Percentiles rank a stretch among this genome's conserved stretches.
Evolutionary conservation across 2,113 vertebrate species (phyloP).

Genomic region (Proteles cristata): DNA sequence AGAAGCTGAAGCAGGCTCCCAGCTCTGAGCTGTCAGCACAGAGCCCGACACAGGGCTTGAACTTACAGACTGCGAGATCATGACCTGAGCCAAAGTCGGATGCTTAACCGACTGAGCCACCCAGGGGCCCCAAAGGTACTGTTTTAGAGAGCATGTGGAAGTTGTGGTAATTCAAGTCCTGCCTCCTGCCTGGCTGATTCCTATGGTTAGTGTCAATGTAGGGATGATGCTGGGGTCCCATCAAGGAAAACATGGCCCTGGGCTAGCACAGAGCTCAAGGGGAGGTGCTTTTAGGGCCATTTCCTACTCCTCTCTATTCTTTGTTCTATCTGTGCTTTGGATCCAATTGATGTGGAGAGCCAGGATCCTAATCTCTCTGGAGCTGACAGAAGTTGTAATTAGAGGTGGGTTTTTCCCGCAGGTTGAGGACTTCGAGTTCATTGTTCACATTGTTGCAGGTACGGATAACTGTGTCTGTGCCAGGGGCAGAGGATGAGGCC

Average conservation of each 20-base stretch:
- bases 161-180: background rate
- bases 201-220: background rate
- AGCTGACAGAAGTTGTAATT: background rate
- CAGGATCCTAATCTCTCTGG: background rate
- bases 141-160: background rate
- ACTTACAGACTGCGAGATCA: too few species aligned
- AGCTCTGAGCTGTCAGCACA: too few species aligned
- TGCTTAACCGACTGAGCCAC: too few species aligned
- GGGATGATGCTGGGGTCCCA: background rate
- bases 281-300: background rate
- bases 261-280: background rate
- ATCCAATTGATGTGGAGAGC: background rate
- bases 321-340: background rate
- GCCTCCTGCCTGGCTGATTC: background rate
- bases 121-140: background rate
- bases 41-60: too few species aligned
- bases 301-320: background rate
- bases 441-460: background rate
- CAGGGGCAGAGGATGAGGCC: background rate
- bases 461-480: background rate
- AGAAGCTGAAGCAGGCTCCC: too few species aligned
- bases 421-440: background rate
- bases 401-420: background rate
- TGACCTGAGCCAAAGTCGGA: too few species aligned
- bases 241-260: background rate